A percentile compares a stretch with the other conserved stretches of the same genome.
Evolutionary conservation across 2,888 invertebrate species (phyloP).

Genomic region (Cremastinae sp.): DNA sequence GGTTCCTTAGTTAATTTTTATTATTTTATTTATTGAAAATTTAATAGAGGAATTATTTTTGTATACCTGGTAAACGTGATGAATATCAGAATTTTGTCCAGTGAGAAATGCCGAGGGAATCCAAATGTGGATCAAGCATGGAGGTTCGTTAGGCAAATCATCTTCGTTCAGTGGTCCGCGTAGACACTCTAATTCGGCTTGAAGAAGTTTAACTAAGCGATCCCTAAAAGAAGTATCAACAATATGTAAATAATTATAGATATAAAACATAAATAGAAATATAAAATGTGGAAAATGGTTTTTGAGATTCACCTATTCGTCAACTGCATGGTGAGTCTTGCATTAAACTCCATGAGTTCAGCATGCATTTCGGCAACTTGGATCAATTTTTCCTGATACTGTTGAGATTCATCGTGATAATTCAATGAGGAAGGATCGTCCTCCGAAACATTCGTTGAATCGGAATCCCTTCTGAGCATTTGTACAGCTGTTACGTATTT

Average conservation of each 20-base stretch:
- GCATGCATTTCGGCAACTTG: conserved; percentile 98
- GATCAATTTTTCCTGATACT: conserved; percentile 92
- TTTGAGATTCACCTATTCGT: conserved; percentile 78
- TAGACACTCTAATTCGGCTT: conserved; percentile 85
- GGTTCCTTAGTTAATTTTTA: not conserved
- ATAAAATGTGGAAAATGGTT: no score
- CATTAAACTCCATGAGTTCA: conserved; percentile 95
- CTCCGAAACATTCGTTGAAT: conserved; percentile 73
- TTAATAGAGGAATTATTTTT: not conserved
- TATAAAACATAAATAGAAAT: no score
- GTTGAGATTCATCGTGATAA: conserved; percentile 86
- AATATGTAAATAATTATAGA: no score
- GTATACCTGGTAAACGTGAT: conserved; percentile 93
- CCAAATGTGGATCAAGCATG: conserved; percentile 88
- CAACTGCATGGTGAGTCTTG: conserved; percentile 87
- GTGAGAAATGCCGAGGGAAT: conserved; percentile 93
- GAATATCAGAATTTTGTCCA: conserved; percentile 87
- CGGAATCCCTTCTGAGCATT: conserved; percentile 85
- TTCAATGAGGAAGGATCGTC: conserved; percentile 77
- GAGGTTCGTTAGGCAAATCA: conserved; percentile 76
- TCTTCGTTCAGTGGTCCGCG: conserved; percentile 84
- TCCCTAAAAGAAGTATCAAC: no score
- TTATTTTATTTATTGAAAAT: not conserved
- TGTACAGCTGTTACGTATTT: conserved; percentile 95
- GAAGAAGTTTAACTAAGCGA: conserved; percentile 82